Conservation (phyloP, 1,140 invertebrate genomes). For the Hyles vespertilio region DNA sequence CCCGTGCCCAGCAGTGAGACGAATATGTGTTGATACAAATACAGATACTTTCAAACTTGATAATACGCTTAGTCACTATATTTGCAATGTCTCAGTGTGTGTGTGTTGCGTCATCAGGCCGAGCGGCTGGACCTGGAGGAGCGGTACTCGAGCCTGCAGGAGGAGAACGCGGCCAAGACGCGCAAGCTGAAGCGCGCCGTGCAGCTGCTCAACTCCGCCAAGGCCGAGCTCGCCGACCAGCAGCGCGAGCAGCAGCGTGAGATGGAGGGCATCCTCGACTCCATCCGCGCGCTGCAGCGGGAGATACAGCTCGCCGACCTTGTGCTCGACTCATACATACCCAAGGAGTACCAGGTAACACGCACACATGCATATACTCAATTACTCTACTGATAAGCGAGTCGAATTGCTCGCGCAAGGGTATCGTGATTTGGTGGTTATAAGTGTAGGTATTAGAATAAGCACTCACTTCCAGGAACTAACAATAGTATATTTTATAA, state of each 20-base stretch:
- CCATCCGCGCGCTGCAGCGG: conserved; percentile 89
- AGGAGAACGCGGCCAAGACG: conserved; percentile 93
- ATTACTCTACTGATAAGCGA: neutral
- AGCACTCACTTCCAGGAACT: too few species aligned
- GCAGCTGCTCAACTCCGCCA: conserved; percentile 86
- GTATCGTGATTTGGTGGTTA: too few species aligned
- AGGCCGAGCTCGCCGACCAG: conserved; percentile 91
- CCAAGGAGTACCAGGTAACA: conserved; percentile 84
- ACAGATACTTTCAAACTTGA: too few species aligned
- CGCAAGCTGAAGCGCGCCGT: conserved; percentile 95
- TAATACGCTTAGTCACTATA: too few species aligned
- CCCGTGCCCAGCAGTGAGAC: too few species aligned
- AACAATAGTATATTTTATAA: too few species aligned
- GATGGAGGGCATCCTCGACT: conserved; percentile 96
- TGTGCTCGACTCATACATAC: conserved; percentile 92
- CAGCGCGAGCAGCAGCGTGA: conserved; percentile 96
- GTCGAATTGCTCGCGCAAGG: too few species aligned
- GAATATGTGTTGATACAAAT: too few species aligned
- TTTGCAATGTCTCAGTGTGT: neutral
- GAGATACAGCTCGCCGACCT: conserved; percentile 95
- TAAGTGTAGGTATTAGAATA: too few species aligned
- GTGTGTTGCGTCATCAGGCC: conserved; percentile 72
- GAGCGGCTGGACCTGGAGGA: conserved; percentile 97
- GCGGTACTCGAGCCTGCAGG: conserved; percentile 94
- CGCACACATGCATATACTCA: too few species aligned